phyloP scores from a whole-genome alignment of 2,113 vertebrate species.

The Callopanchax toddi region DNA sequence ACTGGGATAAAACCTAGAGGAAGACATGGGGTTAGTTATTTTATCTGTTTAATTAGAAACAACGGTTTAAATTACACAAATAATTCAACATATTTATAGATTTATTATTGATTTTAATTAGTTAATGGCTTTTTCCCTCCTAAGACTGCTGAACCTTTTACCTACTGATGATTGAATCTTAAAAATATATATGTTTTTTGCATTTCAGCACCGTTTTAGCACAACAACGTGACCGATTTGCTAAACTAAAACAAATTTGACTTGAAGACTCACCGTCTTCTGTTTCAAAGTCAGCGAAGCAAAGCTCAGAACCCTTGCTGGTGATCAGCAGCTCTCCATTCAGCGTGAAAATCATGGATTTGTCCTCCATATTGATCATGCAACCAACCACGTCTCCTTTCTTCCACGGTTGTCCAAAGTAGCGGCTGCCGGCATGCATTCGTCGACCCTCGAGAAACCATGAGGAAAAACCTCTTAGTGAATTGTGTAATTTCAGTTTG shows the following conservation, averaged over 20 bases:
- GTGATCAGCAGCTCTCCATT: conserved; percentile 97
- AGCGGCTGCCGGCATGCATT: conserved; percentile 91
- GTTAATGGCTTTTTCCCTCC: too few relatives aligned
- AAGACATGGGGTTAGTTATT: not conserved
- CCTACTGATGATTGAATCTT: too few relatives aligned
- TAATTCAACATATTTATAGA: too few relatives aligned
- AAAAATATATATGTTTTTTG: not conserved
- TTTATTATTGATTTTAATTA: too few relatives aligned
- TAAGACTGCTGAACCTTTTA: too few relatives aligned
- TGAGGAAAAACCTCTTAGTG: not conserved
- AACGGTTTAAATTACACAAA: too few relatives aligned
- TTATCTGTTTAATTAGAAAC: too few relatives aligned
- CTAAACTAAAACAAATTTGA: not conserved
- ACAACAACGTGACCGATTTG: too few relatives aligned
- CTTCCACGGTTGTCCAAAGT: conserved; percentile 93
- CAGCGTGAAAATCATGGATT: conserved; percentile 97
- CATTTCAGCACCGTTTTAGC: too few relatives aligned
- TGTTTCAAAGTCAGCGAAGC: conserved; percentile 92
- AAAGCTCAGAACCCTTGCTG: conserved; percentile 94
- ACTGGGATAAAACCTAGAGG: conserved; percentile 90
- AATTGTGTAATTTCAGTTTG: too few relatives aligned
- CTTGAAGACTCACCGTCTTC: conserved; percentile 84
- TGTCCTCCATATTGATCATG: conserved; percentile 98
- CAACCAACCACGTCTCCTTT: conserved; percentile 96
- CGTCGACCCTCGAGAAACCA: conserved; percentile 85